Conservation (phyloP, 2,797 vertebrate species). For the Gymnothorax reevesii region DNA sequence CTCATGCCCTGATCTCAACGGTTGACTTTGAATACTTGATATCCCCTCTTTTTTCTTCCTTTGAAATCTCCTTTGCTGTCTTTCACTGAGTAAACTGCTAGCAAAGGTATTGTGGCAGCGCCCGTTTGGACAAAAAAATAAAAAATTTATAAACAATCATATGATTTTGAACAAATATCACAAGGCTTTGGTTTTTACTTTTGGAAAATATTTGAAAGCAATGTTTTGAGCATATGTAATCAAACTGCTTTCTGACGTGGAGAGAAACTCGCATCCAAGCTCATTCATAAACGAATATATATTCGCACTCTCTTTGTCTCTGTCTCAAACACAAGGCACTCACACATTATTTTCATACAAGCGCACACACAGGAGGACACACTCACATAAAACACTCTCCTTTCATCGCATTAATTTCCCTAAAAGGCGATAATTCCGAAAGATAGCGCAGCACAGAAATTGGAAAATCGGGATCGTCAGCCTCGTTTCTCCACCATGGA, state of each 20-base stretch:
- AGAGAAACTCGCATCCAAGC: background rate
- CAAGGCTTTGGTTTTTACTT: background rate
- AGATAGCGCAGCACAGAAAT: conserved; percentile 20
- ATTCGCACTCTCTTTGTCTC: background rate
- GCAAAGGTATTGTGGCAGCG: background rate
- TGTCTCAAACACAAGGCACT: background rate
- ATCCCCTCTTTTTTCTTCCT: conserved; percentile 4
- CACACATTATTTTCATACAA: background rate
- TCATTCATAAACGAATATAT: background rate
- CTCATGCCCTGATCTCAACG: conserved; percentile 7
- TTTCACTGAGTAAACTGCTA: background rate
- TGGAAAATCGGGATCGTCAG: conserved; percentile 38
- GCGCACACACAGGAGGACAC: background rate
- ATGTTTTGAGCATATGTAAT: too few relatives aligned
- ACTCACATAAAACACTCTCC: conserved; percentile 14
- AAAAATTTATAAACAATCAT: background rate
- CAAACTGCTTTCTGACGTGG: background rate
- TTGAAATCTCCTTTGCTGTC: background rate
- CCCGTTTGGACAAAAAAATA: background rate
- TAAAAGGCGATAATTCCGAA: conserved; percentile 25
- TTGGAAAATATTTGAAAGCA: background rate
- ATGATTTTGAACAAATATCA: background rate
- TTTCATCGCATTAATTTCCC: conserved; percentile 9
- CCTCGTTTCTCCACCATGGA: conserved; percentile 44
- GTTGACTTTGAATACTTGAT: background rate